Percentiles rank a stretch among this genome's conserved stretches.
These are phyloP conservation scores for Sparidentex hasta DNA, from an alignment of 2,797 vertebrate genomes.

Conservation along the genomic window DNA sequence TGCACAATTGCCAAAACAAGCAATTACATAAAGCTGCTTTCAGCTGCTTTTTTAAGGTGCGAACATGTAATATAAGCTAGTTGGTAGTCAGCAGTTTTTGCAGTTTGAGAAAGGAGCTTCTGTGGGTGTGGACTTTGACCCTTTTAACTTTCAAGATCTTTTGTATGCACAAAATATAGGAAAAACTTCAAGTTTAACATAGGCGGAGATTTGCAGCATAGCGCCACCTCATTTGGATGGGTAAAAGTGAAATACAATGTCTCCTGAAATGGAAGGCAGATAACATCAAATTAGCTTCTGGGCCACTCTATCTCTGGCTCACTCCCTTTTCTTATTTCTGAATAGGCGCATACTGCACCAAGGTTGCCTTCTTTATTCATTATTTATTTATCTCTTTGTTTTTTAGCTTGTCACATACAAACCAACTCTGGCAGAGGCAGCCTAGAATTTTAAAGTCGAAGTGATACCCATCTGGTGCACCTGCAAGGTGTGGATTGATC, in stretches of 20 bases:
- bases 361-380: conserved; percentile 9
- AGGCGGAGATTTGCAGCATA: neutral
- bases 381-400: conserved; percentile 16
- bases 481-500: conserved; percentile 69
- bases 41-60: too few relatives aligned
- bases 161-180: too few relatives aligned
- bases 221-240: neutral
- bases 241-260: conserved; percentile 23
- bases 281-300: conserved; percentile 24
- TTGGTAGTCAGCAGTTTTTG: too few relatives aligned
- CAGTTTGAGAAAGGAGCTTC: too few relatives aligned
- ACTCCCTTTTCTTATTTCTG: conserved; percentile 28
- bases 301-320: neutral
- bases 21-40: too few relatives aligned
- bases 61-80: too few relatives aligned
- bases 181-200: neutral
- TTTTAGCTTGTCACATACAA: conserved; percentile 46
- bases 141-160: too few relatives aligned
- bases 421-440: conserved; percentile 35
- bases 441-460: conserved; percentile 48
- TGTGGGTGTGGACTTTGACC: too few relatives aligned
- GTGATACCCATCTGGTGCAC: conserved; percentile 70
- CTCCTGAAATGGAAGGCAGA: conserved; percentile 31
- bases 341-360: conserved; percentile 26
- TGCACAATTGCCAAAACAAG: neutral